Evolutionary conservation across 1,140 invertebrate species (phyloP).

Genomic region (Agrilus planipennis): DNA sequence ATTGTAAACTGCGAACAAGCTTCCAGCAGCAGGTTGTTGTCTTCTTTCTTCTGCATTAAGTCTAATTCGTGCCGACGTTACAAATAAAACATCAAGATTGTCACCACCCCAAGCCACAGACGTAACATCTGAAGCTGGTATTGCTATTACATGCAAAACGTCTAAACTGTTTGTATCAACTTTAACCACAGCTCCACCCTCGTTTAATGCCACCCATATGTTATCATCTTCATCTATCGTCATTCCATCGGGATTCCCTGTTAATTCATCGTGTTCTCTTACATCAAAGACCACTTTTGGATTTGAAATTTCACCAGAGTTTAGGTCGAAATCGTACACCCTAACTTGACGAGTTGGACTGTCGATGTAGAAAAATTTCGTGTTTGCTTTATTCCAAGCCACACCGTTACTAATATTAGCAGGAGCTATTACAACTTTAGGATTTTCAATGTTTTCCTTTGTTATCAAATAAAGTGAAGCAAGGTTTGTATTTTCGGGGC

Average conservation of each 20-base stretch:
- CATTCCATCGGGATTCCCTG: conserved; percentile 56
- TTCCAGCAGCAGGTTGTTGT: conserved; percentile 50
- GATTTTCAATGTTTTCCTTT: conserved; percentile 31
- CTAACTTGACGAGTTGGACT: conserved; percentile 51
- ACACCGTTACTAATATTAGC: conserved; percentile 73
- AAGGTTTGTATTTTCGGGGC: conserved; percentile 39
- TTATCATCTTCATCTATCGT: conserved; percentile 53
- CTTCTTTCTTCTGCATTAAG: conserved; percentile 41
- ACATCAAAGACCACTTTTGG: conserved; percentile 37
- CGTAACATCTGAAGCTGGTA: conserved; percentile 62
- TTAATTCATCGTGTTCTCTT: conserved; percentile 14
- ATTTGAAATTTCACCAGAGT: conserved; percentile 44
- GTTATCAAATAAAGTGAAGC: conserved; percentile 46
- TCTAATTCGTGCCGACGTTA: conserved; percentile 48
- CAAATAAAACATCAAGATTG: conserved; percentile 60
- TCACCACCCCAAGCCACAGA: conserved; percentile 70
- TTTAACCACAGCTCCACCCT: conserved; percentile 39
- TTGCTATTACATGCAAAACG: conserved; percentile 43
- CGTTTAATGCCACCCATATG: conserved; percentile 51
- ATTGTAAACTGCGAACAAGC: conserved; percentile 56
- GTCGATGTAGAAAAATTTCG: conserved; percentile 68
- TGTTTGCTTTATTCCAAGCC: conserved; percentile 58
- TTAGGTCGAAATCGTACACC: conserved; percentile 62
- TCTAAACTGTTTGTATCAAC: conserved; percentile 41
- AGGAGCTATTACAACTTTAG: conserved; percentile 31